Percentiles rank a stretch among this genome's conserved stretches.
Evolutionary conservation across 2,888 invertebrate genomes (phyloP).

Genomic region (Galeopsomyia nigrocyanea): DNA sequence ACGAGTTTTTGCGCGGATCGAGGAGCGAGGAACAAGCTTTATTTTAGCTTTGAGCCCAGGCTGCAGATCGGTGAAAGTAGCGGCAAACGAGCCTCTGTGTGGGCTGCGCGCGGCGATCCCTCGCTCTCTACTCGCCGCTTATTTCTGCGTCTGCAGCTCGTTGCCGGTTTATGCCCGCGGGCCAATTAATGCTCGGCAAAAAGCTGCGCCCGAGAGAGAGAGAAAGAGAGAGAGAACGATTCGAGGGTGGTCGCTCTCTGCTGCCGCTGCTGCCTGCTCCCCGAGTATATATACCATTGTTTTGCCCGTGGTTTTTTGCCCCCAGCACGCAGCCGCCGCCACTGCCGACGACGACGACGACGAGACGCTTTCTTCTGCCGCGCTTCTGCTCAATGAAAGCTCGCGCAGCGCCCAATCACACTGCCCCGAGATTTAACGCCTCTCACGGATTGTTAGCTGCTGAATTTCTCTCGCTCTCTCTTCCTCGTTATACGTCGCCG

Average conservation of each 20-base stretch:
- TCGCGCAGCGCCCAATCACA: background rate
- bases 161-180: slow-evolving; percentile 62
- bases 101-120: slow-evolving; percentile 27
- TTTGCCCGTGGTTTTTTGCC: slow-evolving; percentile 45
- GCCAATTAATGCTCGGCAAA: slow-evolving; percentile 66
- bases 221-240: slow-evolving; percentile 31
- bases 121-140: slow-evolving; percentile 48
- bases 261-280: background rate
- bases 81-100: slow-evolving; percentile 50
- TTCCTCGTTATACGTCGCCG: slow-evolving; percentile 22
- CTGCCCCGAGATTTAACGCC: slow-evolving; percentile 34
- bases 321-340: background rate
- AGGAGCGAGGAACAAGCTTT: slow-evolving; percentile 54
- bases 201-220: slow-evolving; percentile 51
- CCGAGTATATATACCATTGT: slow-evolving; percentile 46
- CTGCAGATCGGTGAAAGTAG: slow-evolving; percentile 13
- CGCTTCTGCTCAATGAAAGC: slow-evolving; percentile 7
- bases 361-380: background rate
- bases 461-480: slow-evolving; percentile 17
- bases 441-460: background rate
- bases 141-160: slow-evolving; percentile 48
- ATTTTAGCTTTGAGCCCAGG: slow-evolving; percentile 57
- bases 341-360: too few relatives aligned
- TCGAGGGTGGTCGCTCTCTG: slow-evolving; percentile 62
- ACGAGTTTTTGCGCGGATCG: slow-evolving; percentile 64